phyloP scores from a whole-genome alignment of 2,797 vertebrate genomes.

The Anguilla marmorata region DNA sequence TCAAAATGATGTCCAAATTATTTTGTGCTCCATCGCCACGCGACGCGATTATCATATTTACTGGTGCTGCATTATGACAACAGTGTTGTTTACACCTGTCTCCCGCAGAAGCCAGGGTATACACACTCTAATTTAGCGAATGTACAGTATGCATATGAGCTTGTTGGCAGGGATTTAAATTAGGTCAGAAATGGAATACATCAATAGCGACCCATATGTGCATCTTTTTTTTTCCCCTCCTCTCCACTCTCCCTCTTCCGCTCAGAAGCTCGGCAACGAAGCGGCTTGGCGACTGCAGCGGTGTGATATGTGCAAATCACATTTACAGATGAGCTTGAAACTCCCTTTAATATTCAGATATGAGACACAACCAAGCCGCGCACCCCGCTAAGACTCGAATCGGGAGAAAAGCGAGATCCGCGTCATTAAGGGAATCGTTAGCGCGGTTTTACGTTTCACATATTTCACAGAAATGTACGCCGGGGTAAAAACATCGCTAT shows the following conservation, averaged over 20 bases:
- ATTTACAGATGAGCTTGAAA: constrained; percentile 84
- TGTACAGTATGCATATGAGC: constrained; percentile 83
- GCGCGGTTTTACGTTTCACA: constrained; percentile 74
- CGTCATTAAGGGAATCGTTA: constrained; percentile 74
- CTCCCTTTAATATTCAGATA: constrained; percentile 84
- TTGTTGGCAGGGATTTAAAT: constrained; percentile 81
- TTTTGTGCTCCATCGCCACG: constrained; percentile 70
- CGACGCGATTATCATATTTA: constrained; percentile 73
- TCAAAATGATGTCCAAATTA: constrained; percentile 81
- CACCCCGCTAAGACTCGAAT: constrained; percentile 76
- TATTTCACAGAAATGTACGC: constrained; percentile 72
- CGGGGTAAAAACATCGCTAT: constrained; percentile 74
- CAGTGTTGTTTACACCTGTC: constrained; percentile 80
- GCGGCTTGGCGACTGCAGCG: constrained; percentile 77
- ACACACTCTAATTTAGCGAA: constrained; percentile 75
- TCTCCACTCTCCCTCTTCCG: constrained; percentile 49
- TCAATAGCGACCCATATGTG: constrained; percentile 81
- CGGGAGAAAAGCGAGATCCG: constrained; percentile 65
- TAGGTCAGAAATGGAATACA: constrained; percentile 82
- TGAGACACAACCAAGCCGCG: constrained; percentile 71
- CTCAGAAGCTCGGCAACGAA: constrained; percentile 76
- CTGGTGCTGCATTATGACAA: constrained; percentile 72
- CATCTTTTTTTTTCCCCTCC: constrained; percentile 57
- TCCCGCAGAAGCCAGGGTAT: constrained; percentile 67
- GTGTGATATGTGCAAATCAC: constrained; percentile 83